Evolutionary conservation across 2,888 invertebrate species (phyloP).

Genomic region (Phalera bucephala): DNA sequence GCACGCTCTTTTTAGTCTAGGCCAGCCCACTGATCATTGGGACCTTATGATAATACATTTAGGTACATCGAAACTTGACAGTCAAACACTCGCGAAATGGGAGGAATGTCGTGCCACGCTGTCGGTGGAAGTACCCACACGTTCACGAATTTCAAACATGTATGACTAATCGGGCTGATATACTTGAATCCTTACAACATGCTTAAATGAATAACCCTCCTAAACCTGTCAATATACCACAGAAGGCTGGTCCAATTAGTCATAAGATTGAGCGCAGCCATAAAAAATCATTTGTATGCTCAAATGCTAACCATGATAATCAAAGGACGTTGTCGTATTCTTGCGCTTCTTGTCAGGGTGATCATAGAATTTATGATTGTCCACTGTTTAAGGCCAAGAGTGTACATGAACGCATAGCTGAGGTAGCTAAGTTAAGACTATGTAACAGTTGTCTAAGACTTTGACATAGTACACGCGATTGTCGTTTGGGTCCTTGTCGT

Average conservation of each 20-base stretch:
- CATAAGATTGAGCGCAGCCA: background rate
- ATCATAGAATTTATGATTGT: constrained; percentile 6
- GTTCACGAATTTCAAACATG: constrained; percentile 4
- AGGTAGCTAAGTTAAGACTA: constrained; percentile 2
- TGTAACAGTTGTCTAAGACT: constrained; percentile 3
- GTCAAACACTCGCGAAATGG: no score
- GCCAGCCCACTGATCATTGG: no score
- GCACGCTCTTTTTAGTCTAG: no score
- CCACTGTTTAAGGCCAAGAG: constrained; percentile 3
- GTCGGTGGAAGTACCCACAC: background rate
- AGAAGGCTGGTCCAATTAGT: no score
- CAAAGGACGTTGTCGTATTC: no score
- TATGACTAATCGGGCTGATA: constrained; percentile 4
- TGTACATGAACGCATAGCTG: background rate
- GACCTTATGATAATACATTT: no score
- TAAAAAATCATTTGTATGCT: background rate
- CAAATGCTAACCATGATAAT: background rate
- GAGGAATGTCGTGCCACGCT: no score
- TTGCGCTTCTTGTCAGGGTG: constrained; percentile 1
- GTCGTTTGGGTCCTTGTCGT: constrained; percentile 4
- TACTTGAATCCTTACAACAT: background rate
- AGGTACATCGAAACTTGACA: no score
- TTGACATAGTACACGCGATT: constrained; percentile 1
- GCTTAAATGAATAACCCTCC: background rate
- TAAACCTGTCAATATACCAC: background rate